Conservation (phyloP, 2,797 vertebrate genomes). For the Buphagus erythrorhynchus region DNA sequence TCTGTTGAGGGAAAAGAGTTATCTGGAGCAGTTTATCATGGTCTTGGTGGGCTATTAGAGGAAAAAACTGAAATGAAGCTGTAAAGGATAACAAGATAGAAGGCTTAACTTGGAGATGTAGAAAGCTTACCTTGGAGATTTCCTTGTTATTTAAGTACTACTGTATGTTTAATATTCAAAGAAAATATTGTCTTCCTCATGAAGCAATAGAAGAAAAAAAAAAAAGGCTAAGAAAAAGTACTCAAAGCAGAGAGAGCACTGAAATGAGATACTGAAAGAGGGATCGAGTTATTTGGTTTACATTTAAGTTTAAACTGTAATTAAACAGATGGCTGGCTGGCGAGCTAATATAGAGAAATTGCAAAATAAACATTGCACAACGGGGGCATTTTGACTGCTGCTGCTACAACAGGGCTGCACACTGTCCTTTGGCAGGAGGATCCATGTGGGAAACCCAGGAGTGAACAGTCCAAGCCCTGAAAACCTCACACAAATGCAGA, state of each 20-base stretch:
- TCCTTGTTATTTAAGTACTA: not conserved
- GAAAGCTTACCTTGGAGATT: not conserved
- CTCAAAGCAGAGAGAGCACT: not conserved
- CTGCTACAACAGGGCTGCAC: not conserved
- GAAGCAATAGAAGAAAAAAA: not conserved
- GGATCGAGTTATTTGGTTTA: not conserved
- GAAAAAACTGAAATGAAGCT: not conserved
- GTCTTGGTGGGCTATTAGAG: not conserved
- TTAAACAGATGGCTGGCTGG: not conserved
- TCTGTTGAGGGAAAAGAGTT: not conserved
- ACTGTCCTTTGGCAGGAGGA: not conserved
- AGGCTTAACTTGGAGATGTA: not conserved
- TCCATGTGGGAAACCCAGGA: not conserved
- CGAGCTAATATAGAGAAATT: not conserved
- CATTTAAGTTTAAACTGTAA: not conserved
- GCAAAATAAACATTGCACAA: not conserved
- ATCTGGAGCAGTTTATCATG: conserved; percentile 41
- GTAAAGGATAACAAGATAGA: not conserved
- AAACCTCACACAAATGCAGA: not conserved
- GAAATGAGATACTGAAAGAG: not conserved
- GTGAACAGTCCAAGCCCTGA: not conserved
- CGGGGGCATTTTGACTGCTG: not conserved
- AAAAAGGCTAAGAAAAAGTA: not conserved
- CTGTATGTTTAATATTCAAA: not conserved
- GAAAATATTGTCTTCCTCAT: not conserved